phyloP scores from a whole-genome alignment of 2,888 invertebrate genomes.

The Pterobdella sp. region DNA sequence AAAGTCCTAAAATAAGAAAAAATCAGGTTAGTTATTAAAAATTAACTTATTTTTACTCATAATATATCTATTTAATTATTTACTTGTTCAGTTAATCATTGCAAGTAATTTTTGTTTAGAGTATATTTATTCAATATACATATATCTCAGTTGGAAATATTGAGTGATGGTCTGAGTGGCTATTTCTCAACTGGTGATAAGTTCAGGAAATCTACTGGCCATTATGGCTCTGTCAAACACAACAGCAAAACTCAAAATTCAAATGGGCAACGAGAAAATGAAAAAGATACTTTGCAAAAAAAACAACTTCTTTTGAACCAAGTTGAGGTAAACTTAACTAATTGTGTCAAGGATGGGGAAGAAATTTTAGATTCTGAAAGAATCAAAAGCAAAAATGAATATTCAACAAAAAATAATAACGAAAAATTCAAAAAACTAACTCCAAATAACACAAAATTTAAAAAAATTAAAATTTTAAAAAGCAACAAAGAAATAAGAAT shows the following conservation, averaged over 20 bases:
- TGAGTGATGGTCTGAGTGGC: slow-evolving; percentile 2
- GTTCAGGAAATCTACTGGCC: neutral
- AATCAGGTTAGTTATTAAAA: neutral
- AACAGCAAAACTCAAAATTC: no score
- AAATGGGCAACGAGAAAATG: no score
- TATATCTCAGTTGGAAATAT: neutral
- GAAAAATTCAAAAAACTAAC: neutral
- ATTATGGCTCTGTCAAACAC: neutral
- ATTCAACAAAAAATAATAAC: neutral
- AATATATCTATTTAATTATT: neutral
- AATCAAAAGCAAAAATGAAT: neutral
- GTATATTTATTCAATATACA: no score
- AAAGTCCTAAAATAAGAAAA: neutral
- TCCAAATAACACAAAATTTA: neutral
- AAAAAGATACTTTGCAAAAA: no score
- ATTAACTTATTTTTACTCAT: neutral
- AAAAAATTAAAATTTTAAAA: neutral
- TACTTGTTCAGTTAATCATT: neutral
- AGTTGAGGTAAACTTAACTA: no score
- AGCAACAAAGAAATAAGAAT: neutral
- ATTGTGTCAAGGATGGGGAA: no score
- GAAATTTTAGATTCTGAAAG: neutral
- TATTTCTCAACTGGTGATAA: neutral
- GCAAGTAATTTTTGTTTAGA: neutral
- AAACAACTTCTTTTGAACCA: no score